These are phyloP conservation scores for Channa argus DNA, from an alignment of 2,113 vertebrate genomes.

Conservation along the genomic window DNA sequence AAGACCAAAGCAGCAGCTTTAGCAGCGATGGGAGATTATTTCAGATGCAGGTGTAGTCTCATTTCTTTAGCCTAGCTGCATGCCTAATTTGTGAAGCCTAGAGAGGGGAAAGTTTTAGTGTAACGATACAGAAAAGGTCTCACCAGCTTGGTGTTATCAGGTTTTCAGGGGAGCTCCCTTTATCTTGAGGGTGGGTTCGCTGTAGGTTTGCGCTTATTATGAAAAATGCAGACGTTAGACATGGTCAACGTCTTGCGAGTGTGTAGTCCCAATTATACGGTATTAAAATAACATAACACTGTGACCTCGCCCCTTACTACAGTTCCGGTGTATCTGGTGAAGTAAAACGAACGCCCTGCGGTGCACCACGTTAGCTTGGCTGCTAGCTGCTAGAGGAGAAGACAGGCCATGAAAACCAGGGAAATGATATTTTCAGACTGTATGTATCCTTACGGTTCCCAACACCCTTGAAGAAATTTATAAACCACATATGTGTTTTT, in stretches of 20 bases:
- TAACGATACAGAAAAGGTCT: background rate
- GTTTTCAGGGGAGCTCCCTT: background rate
- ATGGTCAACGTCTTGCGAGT: background rate
- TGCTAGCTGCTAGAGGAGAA: constrained; percentile 48
- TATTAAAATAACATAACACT: too few relatives aligned
- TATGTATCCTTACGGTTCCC: background rate
- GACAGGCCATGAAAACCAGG: constrained; percentile 12
- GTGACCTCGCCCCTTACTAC: constrained; percentile 11
- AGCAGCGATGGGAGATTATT: too few relatives aligned
- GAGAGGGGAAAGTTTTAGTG: background rate
- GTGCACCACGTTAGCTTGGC: constrained; percentile 56
- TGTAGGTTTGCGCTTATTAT: too few relatives aligned
- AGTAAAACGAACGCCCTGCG: constrained; percentile 56
- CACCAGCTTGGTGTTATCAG: background rate
- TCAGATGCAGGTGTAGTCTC: too few relatives aligned
- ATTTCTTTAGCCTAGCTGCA: too few relatives aligned
- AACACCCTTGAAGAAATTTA: background rate
- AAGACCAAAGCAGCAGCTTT: too few relatives aligned
- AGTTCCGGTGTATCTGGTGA: constrained; percentile 40
- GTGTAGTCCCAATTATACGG: background rate
- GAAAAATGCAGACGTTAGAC: background rate
- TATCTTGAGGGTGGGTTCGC: background rate
- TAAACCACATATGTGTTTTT: background rate
- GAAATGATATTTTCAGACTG: background rate
- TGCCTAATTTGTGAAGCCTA: too few relatives aligned